phyloP scores from a whole-genome alignment of 2,888 invertebrate species.

The Cephus sareptanus region DNA sequence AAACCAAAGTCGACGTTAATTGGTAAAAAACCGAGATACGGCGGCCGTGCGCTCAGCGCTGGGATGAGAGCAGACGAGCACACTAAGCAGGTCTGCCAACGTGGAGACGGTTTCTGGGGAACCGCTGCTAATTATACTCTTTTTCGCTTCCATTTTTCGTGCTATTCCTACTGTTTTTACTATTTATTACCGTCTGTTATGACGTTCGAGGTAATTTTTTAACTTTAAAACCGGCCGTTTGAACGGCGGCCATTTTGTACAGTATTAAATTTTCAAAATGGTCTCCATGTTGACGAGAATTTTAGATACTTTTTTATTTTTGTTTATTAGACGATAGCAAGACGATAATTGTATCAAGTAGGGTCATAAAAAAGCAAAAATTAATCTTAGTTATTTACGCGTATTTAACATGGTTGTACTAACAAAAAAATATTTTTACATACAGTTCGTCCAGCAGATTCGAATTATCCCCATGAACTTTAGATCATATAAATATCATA shows the following conservation, averaged over 20 bases:
- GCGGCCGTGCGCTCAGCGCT: neutral
- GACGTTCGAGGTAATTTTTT: neutral
- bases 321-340: neutral
- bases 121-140: neutral
- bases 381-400: neutral
- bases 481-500: neutral
- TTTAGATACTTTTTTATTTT: neutral
- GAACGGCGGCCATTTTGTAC: neutral
- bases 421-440: neutral
- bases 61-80: conserved; percentile 1
- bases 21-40: conserved; percentile 1
- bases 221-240: neutral
- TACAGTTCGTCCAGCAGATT: neutral
- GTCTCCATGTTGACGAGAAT: neutral
- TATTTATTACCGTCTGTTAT: neutral
- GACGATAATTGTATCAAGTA: neutral
- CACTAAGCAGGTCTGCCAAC: conserved; percentile 4
- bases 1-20: conserved; percentile 8
- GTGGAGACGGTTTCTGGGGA: neutral
- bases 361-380: neutral
- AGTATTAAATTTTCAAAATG: neutral
- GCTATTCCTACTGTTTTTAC: neutral
- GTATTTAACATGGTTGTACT: neutral
- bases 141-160: neutral
- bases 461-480: neutral